A percentile compares a stretch with the other conserved stretches of the same genome.
Evolutionary conservation across 2,113 vertebrate genomes (phyloP).

Genomic region (Oreotragus oreotragus): DNA sequence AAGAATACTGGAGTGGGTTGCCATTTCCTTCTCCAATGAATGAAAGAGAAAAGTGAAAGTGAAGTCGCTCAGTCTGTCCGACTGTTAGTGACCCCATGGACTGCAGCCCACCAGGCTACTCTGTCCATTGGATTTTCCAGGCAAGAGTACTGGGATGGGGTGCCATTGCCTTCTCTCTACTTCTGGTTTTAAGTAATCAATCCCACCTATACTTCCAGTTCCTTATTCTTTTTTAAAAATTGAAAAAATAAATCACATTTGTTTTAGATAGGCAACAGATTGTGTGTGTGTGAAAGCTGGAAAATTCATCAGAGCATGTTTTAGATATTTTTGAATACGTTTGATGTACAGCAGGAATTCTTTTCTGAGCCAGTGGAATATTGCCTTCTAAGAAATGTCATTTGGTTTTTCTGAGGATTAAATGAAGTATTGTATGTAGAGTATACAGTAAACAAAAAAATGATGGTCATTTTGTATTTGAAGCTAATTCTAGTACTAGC

Average conservation of each 20-base stretch:
- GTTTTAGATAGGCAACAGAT: not conserved
- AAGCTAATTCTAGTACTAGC: not conserved
- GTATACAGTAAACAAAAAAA: not conserved
- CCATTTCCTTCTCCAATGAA: too few relatives aligned
- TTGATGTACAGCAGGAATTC: not conserved
- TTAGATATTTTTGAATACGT: not conserved
- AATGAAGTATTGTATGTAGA: not conserved
- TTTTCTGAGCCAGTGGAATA: not conserved
- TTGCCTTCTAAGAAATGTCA: not conserved
- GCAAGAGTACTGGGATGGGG: too few relatives aligned
- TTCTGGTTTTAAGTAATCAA: not conserved
- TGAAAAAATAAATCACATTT: not conserved
- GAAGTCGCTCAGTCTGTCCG: too few relatives aligned
- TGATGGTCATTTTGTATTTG: not conserved
- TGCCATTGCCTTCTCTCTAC: too few relatives aligned
- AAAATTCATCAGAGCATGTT: not conserved
- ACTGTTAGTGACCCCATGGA: too few relatives aligned
- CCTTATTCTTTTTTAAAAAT: not conserved
- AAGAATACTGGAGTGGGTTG: too few relatives aligned
- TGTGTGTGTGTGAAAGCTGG: not conserved
- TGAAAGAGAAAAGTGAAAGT: too few relatives aligned
- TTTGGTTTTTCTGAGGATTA: not conserved
- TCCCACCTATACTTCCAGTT: not conserved
- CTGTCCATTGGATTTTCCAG: too few relatives aligned
- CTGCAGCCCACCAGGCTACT: too few relatives aligned